Conservation (phyloP, 2,797 vertebrate species). For the Synaphobranchus kaupii region DNA sequence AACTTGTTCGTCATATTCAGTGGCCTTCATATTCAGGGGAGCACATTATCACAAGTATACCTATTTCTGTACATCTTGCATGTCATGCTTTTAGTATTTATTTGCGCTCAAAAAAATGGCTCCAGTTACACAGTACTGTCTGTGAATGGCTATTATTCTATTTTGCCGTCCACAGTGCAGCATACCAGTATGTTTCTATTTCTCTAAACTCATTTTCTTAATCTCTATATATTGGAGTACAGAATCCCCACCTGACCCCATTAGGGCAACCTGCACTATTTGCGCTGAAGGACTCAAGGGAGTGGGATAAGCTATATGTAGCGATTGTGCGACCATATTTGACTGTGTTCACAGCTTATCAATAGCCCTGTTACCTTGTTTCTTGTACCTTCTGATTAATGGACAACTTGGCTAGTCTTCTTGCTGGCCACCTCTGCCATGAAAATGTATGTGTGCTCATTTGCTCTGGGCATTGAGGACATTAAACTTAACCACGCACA, state of each 20-base stretch:
- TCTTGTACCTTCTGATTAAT: background rate
- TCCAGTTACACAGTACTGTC: constrained; percentile 10
- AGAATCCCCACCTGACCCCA: background rate
- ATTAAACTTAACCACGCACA: background rate
- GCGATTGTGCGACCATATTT: background rate
- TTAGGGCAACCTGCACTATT: background rate
- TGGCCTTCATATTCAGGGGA: constrained; percentile 33
- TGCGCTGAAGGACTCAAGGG: background rate
- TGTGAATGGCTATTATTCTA: background rate
- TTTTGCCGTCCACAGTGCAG: background rate
- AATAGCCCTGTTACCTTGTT: background rate
- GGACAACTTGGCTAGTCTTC: background rate
- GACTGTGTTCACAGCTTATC: background rate
- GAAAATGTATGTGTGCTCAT: background rate
- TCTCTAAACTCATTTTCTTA: background rate
- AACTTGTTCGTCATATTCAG: constrained; percentile 16
- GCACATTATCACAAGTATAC: constrained; percentile 24
- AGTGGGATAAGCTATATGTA: background rate
- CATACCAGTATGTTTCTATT: too few species aligned
- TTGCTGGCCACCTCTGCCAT: background rate
- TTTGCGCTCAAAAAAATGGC: constrained; percentile 42
- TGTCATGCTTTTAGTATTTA: constrained; percentile 36
- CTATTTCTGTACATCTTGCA: constrained; percentile 35
- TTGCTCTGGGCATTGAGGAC: background rate
- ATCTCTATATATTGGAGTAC: background rate